phyloP scores from a whole-genome alignment of 2,113 vertebrate species.

The Corynorhinus townsendii region DNA sequence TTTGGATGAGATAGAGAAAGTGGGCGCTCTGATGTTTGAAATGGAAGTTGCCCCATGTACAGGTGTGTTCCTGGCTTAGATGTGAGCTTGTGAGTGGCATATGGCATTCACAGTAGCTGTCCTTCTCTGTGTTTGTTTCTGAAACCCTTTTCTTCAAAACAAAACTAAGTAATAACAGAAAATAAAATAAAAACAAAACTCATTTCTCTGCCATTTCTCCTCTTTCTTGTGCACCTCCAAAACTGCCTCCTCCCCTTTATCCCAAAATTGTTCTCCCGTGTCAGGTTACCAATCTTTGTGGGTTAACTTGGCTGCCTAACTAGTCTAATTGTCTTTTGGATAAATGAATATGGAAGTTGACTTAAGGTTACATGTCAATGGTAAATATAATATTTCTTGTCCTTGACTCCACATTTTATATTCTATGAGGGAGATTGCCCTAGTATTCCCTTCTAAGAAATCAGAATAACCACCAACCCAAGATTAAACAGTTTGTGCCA shows the following conservation, averaged over 20 bases:
- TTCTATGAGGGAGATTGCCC: neutral
- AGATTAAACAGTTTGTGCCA: neutral
- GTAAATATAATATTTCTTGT: neutral
- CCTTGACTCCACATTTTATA: neutral
- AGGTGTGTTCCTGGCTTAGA: neutral
- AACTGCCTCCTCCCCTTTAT: neutral
- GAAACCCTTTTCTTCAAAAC: neutral
- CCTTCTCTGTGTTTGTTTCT: neutral
- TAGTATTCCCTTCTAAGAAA: neutral
- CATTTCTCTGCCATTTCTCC: neutral
- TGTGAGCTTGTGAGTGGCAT: neutral
- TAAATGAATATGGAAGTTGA: neutral
- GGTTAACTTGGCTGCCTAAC: neutral
- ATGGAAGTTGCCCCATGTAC: rapidly evolving
- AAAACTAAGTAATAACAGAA: neutral
- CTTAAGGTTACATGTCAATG: neutral
- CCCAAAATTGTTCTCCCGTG: neutral
- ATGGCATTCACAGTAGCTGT: neutral
- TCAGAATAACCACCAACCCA: neutral
- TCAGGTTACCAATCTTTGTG: neutral
- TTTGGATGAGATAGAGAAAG: neutral
- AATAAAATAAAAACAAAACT: neutral
- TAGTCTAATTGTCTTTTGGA: neutral
- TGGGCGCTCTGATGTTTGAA: neutral
- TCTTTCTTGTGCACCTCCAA: neutral